Base-by-base conservation (phyloP, 2,888 invertebrate species). In the Ichneumoninae sp. region DNA sequence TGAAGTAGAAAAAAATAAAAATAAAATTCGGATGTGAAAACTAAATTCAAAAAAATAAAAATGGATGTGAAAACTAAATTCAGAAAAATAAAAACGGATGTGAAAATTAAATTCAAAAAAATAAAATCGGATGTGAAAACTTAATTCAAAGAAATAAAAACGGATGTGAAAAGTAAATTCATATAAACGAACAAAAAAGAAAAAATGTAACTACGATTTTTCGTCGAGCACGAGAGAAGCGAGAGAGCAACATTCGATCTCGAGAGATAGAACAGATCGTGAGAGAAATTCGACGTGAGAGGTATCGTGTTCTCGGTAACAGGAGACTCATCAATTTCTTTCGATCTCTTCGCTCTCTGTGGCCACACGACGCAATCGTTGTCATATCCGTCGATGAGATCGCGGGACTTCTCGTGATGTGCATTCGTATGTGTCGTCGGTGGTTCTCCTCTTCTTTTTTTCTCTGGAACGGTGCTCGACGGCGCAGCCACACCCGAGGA, bases 301-400 rank as follows among this genome's bases (percentile, higher is more conserved):
- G 69, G 73, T 69, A 82, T 83, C 79, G 78, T 57, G 75, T 81
- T 81, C 69, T 63, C 75, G 60, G 81, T 82, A 84, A 81, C 78
- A 84, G 78, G 63, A 78, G 74, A 79, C 81, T 82, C 75, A 71
- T 85, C 65, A 63, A 82, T 85, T 82, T 82, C 69, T 82, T 79
- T 82, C 63, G 81, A 77, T 84, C 73, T 69, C 50, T 71, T 33
- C 13, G 68, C 44, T 33, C 44, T 54, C 36, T 47, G 81, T 69
- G 75, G 70, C 19, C 26, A 22, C 52, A 63, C 54, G 65, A 50
- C 68, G 69, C 68, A 82, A 82, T 76, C 65, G 70, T 70, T 33
- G 60, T 26, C 30, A 30, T 52, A 30, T 36, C 50, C 47, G 4
- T 50, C 33, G 26, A 65, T 36, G 52, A 73, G 71, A 80, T 79